Evolutionary conservation across 1,140 invertebrate species (phyloP).

Genomic region (Dendrolimus kikuchii): DNA sequence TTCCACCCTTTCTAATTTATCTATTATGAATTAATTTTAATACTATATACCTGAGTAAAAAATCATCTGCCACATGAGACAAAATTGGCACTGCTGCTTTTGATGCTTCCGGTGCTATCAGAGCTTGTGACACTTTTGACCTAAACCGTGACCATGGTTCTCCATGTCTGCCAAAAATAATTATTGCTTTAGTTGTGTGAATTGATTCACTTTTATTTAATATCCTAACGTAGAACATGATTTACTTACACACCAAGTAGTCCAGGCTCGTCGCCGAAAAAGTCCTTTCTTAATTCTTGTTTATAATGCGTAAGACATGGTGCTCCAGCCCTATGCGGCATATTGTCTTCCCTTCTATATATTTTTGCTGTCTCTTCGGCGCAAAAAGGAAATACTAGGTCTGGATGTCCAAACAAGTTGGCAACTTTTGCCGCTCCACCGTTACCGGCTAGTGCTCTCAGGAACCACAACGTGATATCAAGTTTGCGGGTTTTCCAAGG

Average conservation of each 20-base stretch:
- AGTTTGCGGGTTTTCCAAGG: conserved; percentile 53
- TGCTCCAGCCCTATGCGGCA: conserved; percentile 85
- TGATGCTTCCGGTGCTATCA: conserved; percentile 84
- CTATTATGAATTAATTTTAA: neutral
- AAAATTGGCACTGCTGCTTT: conserved; percentile 81
- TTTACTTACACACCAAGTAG: conserved; percentile 84
- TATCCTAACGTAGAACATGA: no score
- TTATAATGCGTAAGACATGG: conserved; percentile 86
- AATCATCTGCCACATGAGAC: conserved; percentile 81
- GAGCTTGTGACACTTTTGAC: conserved; percentile 87
- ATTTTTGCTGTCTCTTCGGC: conserved; percentile 83
- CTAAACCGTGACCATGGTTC: conserved; percentile 87
- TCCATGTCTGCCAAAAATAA: conserved; percentile 78
- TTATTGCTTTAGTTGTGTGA: neutral
- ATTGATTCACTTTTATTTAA: no score
- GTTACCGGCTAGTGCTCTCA: conserved; percentile 55
- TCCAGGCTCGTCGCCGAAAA: conserved; percentile 81
- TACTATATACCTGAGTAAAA: conserved; percentile 76
- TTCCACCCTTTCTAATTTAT: no score
- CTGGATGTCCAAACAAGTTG: conserved; percentile 82
- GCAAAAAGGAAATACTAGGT: conserved; percentile 85
- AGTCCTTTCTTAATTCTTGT: conserved; percentile 80
- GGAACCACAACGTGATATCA: conserved; percentile 51
- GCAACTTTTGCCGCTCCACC: conserved; percentile 83
- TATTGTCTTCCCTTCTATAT: conserved; percentile 81